A percentile compares a stretch with the other conserved stretches of the same genome.
phyloP scores from a whole-genome alignment of 2,888 invertebrate genomes.

The Drosophila pseudotakahashii region DNA sequence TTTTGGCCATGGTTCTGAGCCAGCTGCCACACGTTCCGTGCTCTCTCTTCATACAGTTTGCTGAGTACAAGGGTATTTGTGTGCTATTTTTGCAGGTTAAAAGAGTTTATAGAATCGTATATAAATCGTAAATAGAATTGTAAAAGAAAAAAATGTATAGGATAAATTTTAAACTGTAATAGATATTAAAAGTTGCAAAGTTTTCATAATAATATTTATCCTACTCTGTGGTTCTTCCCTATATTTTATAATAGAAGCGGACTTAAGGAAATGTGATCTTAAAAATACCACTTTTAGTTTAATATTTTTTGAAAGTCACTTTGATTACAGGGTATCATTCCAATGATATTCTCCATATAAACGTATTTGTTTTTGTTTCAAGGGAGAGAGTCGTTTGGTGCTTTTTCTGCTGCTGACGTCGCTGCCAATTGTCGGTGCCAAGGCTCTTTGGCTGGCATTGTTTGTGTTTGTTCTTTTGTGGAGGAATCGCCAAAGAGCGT shows the following conservation, averaged over 20 bases:
- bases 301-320: no score
- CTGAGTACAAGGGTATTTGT: conserved; percentile 5
- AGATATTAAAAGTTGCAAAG: no score
- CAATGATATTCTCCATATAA: not conserved
- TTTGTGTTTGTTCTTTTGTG: conserved; percentile 71
- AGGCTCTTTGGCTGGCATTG: conserved; percentile 72
- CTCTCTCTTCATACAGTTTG: conserved; percentile 12
- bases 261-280: no score
- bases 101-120: not conserved
- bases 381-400: conserved; percentile 30
- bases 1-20: conserved; percentile 25
- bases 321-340: conserved; percentile 5
- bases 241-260: no score
- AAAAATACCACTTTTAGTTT: no score
- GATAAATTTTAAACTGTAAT: no score
- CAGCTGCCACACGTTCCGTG: conserved; percentile 1
- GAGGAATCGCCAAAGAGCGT: conserved; percentile 37
- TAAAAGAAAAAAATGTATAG: no score
- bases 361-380: conserved; percentile 3
- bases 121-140: no score
- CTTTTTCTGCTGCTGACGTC: conserved; percentile 49
- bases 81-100: not conserved
- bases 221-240: no score
- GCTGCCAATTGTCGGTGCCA: conserved; percentile 72
- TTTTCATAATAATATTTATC: no score